A percentile compares a stretch with the other conserved stretches of the same genome.
Conservation (phyloP, 2,888 invertebrate genomes). For the Idaea aversata region DNA sequence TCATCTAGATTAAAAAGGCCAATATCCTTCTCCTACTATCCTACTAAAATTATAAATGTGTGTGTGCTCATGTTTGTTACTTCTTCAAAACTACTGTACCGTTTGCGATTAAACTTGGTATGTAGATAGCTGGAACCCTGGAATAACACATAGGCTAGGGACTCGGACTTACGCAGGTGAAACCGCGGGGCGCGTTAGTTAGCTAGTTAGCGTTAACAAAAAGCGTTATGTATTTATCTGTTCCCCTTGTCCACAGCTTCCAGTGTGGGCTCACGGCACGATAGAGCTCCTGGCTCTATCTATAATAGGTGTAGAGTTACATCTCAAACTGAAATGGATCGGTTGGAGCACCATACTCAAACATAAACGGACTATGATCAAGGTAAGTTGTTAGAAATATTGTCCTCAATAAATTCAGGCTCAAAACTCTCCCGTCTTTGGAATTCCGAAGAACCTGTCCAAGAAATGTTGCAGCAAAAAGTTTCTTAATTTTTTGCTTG, state of each 20-base stretch:
- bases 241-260: slow-evolving; percentile 71
- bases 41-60: no score
- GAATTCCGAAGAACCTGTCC: no score
- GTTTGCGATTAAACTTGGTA: no score
- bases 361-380: slow-evolving; percentile 91
- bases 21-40: no score
- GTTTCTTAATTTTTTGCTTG: no score
- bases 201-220: neutral
- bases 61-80: no score
- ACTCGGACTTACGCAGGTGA: no score
- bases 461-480: no score
- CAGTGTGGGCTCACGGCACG: slow-evolving; percentile 89
- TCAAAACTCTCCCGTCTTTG: neutral
- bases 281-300: slow-evolving; percentile 88
- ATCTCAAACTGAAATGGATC: slow-evolving; percentile 91
- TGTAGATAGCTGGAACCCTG: no score
- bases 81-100: no score
- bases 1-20: no score
- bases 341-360: slow-evolving; percentile 90
- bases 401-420: neutral
- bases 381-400: slow-evolving; percentile 75
- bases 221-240: neutral
- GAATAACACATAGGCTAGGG: no score
- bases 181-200: neutral
- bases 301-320: slow-evolving; percentile 88